These are phyloP conservation scores for Amblyornis subalaris DNA, from an alignment of 2,113 vertebrate genomes.

Conservation along the genomic window DNA sequence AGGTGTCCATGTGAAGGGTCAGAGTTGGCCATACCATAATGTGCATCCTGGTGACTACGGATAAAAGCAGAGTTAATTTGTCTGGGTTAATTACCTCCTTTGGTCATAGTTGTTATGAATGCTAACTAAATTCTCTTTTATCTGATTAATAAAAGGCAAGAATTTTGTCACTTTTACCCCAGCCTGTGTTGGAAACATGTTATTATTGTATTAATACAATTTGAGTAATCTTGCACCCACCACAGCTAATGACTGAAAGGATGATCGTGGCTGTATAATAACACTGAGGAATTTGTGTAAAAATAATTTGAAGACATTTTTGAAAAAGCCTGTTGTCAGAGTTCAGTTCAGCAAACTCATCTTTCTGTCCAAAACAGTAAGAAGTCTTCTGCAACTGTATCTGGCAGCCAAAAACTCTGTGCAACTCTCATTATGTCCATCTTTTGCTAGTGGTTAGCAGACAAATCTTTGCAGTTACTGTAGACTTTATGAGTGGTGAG, in stretches of 20 bases:
- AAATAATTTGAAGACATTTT: not conserved
- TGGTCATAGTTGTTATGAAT: not conserved
- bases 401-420: not conserved
- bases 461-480: not conserved
- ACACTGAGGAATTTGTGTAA: not conserved
- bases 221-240: not conserved
- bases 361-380: not conserved
- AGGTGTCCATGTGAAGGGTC: not conserved
- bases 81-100: not conserved
- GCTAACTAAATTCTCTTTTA: not conserved
- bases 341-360: not conserved
- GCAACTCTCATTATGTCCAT: not conserved
- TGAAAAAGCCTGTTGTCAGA: not conserved
- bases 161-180: not conserved
- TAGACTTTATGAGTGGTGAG: not conserved
- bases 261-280: not conserved
- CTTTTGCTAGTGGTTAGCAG: not conserved
- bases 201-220: not conserved
- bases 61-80: not conserved
- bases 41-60: not conserved
- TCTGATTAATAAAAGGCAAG: not conserved
- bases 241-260: not conserved
- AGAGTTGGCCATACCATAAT: not conserved
- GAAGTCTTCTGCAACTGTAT: not conserved
- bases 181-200: not conserved